phyloP scores from a whole-genome alignment of 2,888 invertebrate species.

The Sepioteuthis lessoniana region DNA sequence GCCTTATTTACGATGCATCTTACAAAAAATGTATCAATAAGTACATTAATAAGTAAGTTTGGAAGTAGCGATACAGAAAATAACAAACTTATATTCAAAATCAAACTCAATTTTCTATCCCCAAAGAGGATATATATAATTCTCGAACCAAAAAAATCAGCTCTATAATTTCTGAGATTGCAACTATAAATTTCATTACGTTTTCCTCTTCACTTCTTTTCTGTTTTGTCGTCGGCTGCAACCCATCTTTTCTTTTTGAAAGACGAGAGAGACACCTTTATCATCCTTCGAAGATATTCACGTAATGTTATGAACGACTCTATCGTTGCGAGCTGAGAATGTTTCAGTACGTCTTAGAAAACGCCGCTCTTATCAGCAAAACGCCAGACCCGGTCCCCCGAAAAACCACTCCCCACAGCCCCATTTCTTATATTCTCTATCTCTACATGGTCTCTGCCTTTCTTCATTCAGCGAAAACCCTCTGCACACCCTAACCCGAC shows the following conservation, averaged over 20 bases:
- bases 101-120: too few species aligned
- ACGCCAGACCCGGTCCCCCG: not conserved
- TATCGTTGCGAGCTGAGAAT: not conserved
- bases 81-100: too few species aligned
- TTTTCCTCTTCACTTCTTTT: not conserved
- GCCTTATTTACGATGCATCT: too few species aligned
- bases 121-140: too few species aligned
- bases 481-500: not conserved
- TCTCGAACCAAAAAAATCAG: too few species aligned
- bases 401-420: not conserved
- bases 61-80: too few species aligned
- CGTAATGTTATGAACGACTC: not conserved
- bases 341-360: conserved; percentile 20
- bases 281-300: not conserved
- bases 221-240: not conserved
- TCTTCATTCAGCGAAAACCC: not conserved
- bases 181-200: not conserved
- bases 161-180: too few species aligned
- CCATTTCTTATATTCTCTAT: not conserved
- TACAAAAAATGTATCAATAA: too few species aligned
- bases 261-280: not conserved
- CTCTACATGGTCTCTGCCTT: not conserved
- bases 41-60: too few species aligned
- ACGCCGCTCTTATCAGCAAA: not conserved
- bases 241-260: not conserved